phyloP scores from a whole-genome alignment of 2,888 invertebrate species.

The Drosophila emarginata region DNA sequence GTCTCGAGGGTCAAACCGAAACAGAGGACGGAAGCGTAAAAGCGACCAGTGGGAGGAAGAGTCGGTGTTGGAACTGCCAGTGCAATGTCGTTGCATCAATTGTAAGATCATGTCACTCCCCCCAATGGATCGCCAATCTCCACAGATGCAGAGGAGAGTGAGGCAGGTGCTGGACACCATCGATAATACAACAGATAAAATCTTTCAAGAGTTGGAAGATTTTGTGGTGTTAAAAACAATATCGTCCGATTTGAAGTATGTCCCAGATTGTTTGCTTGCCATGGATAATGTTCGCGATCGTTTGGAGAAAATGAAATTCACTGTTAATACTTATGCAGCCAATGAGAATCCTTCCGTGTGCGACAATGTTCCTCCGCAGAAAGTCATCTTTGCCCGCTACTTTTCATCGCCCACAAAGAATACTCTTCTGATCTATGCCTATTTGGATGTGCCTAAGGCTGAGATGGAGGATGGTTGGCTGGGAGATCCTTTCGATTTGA shows the following conservation, averaged over 20 bases:
- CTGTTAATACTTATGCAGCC: conserved; percentile 10
- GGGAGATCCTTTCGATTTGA: conserved; percentile 41
- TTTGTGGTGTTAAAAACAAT: conserved; percentile 36
- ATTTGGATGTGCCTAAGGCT: conserved; percentile 49
- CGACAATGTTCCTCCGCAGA: conserved; percentile 11
- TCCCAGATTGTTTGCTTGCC: conserved; percentile 22
- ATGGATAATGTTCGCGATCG: conserved; percentile 37
- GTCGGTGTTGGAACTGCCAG: background rate
- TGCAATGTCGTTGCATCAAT: background rate
- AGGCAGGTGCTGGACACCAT: conserved; percentile 1
- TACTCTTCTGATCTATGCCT: conserved; percentile 47
- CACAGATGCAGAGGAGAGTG: background rate
- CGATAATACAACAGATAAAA: background rate
- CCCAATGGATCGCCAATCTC: background rate
- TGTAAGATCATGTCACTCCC: background rate
- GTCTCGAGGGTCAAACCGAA: background rate
- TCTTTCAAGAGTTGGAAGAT: conserved; percentile 20
- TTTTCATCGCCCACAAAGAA: conserved; percentile 52
- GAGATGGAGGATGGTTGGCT: conserved; percentile 36
- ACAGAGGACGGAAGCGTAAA: background rate
- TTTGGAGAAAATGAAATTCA: conserved; percentile 35
- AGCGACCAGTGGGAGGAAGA: background rate
- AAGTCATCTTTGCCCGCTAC: conserved; percentile 50
- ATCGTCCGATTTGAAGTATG: conserved; percentile 26
- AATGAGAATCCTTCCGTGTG: background rate